Percentiles rank a stretch among this genome's conserved stretches.
Evolutionary conservation across 2,113 vertebrate species (phyloP).

Genomic region (Heterochromis multidens): DNA sequence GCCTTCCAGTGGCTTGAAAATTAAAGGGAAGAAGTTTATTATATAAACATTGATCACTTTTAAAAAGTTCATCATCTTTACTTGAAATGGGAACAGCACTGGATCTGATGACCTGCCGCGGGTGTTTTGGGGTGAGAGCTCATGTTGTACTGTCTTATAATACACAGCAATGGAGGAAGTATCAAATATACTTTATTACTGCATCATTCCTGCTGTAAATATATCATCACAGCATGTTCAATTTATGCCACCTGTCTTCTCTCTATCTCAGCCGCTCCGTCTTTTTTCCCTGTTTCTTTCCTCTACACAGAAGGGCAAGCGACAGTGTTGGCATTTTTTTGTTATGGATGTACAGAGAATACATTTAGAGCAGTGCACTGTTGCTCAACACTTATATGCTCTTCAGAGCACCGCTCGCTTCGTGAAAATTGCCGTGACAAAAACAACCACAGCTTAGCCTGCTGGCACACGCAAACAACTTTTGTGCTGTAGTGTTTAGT

Average conservation of each 20-base stretch:
- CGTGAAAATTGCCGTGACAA: not conserved
- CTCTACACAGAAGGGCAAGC: not conserved
- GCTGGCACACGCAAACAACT: not conserved
- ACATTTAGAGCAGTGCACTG: not conserved
- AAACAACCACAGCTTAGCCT: not conserved
- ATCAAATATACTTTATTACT: not conserved
- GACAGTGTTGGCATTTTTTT: not conserved
- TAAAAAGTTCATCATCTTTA: not conserved
- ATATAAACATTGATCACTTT: not conserved
- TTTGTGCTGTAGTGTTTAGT: not conserved
- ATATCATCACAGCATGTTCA: not conserved
- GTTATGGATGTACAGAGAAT: not conserved
- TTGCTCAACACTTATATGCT: not conserved
- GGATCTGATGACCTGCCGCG: slow-evolving; percentile 57
- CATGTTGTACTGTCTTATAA: not conserved
- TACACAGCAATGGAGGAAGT: not conserved
- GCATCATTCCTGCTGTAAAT: not conserved
- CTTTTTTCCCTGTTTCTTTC: not conserved
- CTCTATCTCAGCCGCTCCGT: not conserved
- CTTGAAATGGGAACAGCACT: slow-evolving; percentile 43
- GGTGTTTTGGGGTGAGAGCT: slow-evolving; percentile 78
- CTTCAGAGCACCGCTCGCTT: not conserved
- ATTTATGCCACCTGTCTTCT: not conserved
- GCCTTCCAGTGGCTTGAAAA: not conserved
- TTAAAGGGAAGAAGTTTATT: not conserved